phyloP scores from a whole-genome alignment of 2,113 vertebrate genomes.

The Monopterus albus region DNA sequence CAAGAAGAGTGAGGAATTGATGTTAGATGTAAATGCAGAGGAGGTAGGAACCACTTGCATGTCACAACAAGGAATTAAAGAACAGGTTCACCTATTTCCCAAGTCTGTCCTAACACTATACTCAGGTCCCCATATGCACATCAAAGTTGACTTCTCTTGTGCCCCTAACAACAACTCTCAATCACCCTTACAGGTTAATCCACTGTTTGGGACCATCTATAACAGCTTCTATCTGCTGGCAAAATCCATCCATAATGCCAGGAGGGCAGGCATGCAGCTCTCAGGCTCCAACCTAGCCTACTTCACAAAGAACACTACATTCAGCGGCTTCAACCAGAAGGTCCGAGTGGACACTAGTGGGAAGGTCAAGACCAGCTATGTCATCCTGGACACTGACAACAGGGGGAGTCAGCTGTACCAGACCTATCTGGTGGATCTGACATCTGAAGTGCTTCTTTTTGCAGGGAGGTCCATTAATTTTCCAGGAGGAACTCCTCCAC shows the following conservation, averaged over 20 bases:
- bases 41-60: conserved; percentile 61
- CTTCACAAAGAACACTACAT: conserved; percentile 82
- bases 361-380: conserved; percentile 80
- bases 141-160: neutral
- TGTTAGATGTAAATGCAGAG: conserved; percentile 52
- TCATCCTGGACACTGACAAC: conserved; percentile 89
- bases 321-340: conserved; percentile 87
- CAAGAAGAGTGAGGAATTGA: conserved; percentile 80
- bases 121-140: neutral
- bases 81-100: too few relatives aligned
- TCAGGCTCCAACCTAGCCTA: conserved; percentile 82
- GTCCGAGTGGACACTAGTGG: conserved; percentile 83
- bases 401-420: conserved; percentile 80
- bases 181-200: conserved; percentile 84
- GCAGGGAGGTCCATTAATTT: conserved; percentile 84
- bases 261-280: conserved; percentile 69
- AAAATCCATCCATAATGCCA: conserved; percentile 82
- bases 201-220: conserved; percentile 93
- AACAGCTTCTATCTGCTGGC: conserved; percentile 89
- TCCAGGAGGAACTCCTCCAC: conserved; percentile 81
- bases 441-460: conserved; percentile 70
- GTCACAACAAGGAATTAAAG: too few relatives aligned
- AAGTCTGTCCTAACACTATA: neutral
- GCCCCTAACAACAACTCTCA: neutral
- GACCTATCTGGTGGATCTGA: conserved; percentile 83